These are phyloP conservation scores for Myopa testacea DNA, from an alignment of 2,888 invertebrate genomes.

Conservation along the genomic window DNA sequence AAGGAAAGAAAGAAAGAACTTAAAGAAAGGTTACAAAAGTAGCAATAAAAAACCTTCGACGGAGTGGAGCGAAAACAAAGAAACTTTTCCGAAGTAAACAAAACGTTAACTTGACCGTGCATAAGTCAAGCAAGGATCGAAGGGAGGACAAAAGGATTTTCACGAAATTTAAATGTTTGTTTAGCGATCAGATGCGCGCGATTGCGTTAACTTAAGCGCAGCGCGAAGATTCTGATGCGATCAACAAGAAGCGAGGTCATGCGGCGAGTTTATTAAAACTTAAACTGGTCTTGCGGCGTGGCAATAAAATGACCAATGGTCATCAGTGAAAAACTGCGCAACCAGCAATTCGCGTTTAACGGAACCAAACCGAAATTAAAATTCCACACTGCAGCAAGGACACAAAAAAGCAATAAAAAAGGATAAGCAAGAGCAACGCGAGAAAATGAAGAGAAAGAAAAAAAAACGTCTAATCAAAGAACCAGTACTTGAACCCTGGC, in stretches of 20 bases:
- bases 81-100: conserved; percentile 13
- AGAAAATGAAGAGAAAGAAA: not conserved
- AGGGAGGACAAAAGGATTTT: conserved; percentile 40
- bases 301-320: conserved; percentile 34
- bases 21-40: conserved; percentile 35
- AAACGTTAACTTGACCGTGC: conserved; percentile 46
- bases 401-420: conserved; percentile 11
- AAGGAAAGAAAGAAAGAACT: not conserved
- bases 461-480: not conserved
- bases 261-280: conserved; percentile 34
- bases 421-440: not conserved
- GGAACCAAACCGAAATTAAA: not conserved
- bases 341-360: not conserved
- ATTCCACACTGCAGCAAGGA: conserved; percentile 14
- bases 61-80: conserved; percentile 2
- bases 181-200: conserved; percentile 36
- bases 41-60: conserved; percentile 36
- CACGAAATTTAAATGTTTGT: conserved; percentile 33
- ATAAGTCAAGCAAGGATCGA: conserved; percentile 47
- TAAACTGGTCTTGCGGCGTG: conserved; percentile 24
- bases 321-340: conserved; percentile 15
- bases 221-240: conserved; percentile 24
- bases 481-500: conserved; percentile 30
- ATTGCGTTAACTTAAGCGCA: conserved; percentile 21
- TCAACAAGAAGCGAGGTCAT: conserved; percentile 30